Percentiles rank a stretch among this genome's conserved stretches.
phyloP scores from a whole-genome alignment of 2,888 invertebrate genomes.

The Chymomyza amoena region DNA sequence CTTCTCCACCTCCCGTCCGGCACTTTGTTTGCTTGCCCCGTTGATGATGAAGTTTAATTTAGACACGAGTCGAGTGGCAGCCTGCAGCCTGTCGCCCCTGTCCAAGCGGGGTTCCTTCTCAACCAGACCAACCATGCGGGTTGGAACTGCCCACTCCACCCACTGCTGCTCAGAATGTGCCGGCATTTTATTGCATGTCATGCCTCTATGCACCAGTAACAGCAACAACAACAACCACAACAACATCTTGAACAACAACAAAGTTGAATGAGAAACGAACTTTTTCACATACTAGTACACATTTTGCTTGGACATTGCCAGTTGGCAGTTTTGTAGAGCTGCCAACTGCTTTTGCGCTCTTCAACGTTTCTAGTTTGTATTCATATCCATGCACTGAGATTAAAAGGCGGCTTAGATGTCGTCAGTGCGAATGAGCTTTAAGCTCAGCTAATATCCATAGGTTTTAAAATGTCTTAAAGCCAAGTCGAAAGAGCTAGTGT shows the following conservation, averaged over 20 bases:
- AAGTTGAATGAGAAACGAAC: slow-evolving; percentile 2
- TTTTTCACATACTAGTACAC: slow-evolving; percentile 23
- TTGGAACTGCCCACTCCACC: slow-evolving; percentile 12
- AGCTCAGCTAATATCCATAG: background rate
- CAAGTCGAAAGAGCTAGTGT: background rate
- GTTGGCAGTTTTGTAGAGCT: slow-evolving; percentile 4
- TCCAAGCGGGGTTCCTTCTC: slow-evolving; percentile 4
- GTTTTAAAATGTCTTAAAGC: background rate
- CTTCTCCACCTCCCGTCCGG: slow-evolving; percentile 30
- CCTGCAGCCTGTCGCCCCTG: slow-evolving; percentile 13
- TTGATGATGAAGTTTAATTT: slow-evolving; percentile 72
- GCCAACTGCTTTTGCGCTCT: background rate
- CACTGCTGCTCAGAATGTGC: slow-evolving; percentile 12
- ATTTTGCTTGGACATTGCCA: slow-evolving; percentile 4
- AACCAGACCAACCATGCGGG: background rate
- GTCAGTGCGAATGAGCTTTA: background rate
- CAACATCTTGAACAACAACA: slow-evolving; percentile 17
- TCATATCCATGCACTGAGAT: background rate
- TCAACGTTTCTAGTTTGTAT: background rate
- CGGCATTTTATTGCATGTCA: slow-evolving; percentile 59
- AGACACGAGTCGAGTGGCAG: slow-evolving; percentile 61
- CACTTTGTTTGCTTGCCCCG: slow-evolving; percentile 58
- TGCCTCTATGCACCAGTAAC: slow-evolving; percentile 30
- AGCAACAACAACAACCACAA: slow-evolving; percentile 27
- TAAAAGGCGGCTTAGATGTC: background rate